A percentile compares a stretch with the other conserved stretches of the same genome.
Conservation (phyloP, 1,140 invertebrate genomes). For the Saccostrea cuccullata region DNA sequence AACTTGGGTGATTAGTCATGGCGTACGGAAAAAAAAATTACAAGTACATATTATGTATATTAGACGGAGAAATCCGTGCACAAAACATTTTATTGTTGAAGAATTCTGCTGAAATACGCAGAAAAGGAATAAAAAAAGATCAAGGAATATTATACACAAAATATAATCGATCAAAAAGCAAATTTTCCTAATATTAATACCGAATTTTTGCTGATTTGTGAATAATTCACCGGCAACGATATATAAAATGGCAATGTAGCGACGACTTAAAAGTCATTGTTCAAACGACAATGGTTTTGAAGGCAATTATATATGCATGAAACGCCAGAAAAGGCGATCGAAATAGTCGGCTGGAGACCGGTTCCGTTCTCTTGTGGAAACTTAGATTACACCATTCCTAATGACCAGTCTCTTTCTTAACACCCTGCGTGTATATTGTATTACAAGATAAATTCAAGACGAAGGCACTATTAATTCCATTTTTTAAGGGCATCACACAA, state of each 20-base stretch:
- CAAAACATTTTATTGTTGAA: not conserved
- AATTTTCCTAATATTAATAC: not conserved
- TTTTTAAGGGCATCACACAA: not conserved
- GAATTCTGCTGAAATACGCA: not conserved
- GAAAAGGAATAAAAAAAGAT: not conserved
- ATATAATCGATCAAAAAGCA: not conserved
- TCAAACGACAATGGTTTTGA: slow-evolving; percentile 6
- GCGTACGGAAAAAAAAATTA: not conserved
- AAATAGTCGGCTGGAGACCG: slow-evolving; percentile 37
- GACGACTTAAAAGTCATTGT: not conserved
- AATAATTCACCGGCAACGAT: not conserved
- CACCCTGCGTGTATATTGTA: slow-evolving; percentile 34
- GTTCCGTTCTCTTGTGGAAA: slow-evolving; percentile 41
- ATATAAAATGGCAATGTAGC: slow-evolving; percentile 19
- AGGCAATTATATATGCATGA: slow-evolving; percentile 32
- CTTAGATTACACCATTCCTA: slow-evolving; percentile 37
- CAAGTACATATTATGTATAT: slow-evolving; percentile 20
- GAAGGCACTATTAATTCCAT: slow-evolving; percentile 20
- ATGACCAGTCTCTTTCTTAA: slow-evolving; percentile 20
- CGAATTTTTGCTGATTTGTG: not conserved
- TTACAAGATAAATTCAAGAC: slow-evolving; percentile 33
- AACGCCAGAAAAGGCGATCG: slow-evolving; percentile 25
- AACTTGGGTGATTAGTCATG: slow-evolving; percentile 23
- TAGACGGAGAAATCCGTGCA: not conserved
- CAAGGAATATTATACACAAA: not conserved